Conservation (phyloP, 2,888 invertebrate species). For the Lepetodrilus schrolli region DNA sequence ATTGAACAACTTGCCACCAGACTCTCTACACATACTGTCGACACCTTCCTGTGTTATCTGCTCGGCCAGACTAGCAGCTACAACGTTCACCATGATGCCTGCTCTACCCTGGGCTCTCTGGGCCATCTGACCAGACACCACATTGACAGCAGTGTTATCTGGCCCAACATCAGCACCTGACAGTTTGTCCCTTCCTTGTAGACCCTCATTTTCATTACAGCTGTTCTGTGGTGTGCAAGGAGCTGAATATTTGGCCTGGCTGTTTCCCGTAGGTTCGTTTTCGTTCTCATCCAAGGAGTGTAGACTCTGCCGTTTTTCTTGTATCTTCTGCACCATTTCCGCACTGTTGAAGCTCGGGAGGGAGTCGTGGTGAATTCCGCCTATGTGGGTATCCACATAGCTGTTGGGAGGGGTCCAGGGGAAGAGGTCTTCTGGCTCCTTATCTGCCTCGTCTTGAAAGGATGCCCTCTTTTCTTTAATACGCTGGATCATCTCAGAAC, state of each 20-base stretch:
- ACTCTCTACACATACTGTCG: neutral
- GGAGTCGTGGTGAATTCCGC: constrained; percentile 26
- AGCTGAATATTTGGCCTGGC: constrained; percentile 41
- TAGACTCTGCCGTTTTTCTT: constrained; percentile 44
- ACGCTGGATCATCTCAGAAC: constrained; percentile 74
- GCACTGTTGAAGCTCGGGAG: constrained; percentile 46
- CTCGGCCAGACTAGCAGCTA: neutral
- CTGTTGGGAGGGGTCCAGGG: constrained; percentile 76
- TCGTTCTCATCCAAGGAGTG: constrained; percentile 8
- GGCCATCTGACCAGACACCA: neutral
- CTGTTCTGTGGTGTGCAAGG: constrained; percentile 76
- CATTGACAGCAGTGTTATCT: neutral
- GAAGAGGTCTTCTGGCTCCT: constrained; percentile 38
- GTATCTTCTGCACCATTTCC: constrained; percentile 42
- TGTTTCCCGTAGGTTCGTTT: constrained; percentile 30
- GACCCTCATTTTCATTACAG: constrained; percentile 60
- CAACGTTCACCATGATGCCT: neutral
- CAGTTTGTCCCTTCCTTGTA: neutral
- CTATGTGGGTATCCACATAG: constrained; percentile 66
- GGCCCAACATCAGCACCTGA: neutral
- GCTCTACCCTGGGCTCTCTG: neutral
- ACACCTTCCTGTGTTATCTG: neutral
- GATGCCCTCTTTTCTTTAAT: constrained; percentile 71
- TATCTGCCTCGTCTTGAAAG: constrained; percentile 41
- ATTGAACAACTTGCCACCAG: neutral